Evolutionary conservation across 2,888 invertebrate genomes (phyloP).

Genomic region (Sarcophaga caerulescens): DNA sequence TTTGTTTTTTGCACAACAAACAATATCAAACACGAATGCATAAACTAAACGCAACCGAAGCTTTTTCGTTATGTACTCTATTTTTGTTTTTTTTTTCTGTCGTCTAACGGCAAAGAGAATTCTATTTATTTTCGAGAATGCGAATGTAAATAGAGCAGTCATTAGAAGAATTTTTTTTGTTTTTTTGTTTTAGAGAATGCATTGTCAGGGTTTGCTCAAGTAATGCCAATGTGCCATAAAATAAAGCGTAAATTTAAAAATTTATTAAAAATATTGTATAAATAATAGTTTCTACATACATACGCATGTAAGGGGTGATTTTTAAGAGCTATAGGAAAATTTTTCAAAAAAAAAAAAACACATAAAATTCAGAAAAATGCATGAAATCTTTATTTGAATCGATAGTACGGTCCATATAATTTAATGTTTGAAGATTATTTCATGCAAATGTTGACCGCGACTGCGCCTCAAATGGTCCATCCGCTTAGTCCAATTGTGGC

Average conservation of each 20-base stretch:
- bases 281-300: no score
- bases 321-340: no score
- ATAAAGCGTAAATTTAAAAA: not conserved
- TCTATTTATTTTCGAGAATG: not conserved
- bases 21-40: constrained; percentile 12
- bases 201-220: not conserved
- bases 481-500: no score
- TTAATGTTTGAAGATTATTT: no score
- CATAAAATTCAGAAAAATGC: no score
- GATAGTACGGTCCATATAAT: no score
- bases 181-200: not conserved
- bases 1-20: not conserved
- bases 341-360: no score
- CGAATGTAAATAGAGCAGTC: not conserved
- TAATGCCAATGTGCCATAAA: not conserved
- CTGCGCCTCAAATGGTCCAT: no score
- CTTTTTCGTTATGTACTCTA: constrained; percentile 29
- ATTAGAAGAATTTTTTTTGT: not conserved
- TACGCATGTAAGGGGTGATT: no score
- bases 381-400: no score
- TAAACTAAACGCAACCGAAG: constrained; percentile 40
- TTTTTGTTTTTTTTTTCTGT: not conserved
- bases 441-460: no score
- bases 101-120: not conserved
- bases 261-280: no score